Base-by-base conservation (phyloP, 2,888 invertebrate species). In the Petrolisthes manimaculis region DNA sequence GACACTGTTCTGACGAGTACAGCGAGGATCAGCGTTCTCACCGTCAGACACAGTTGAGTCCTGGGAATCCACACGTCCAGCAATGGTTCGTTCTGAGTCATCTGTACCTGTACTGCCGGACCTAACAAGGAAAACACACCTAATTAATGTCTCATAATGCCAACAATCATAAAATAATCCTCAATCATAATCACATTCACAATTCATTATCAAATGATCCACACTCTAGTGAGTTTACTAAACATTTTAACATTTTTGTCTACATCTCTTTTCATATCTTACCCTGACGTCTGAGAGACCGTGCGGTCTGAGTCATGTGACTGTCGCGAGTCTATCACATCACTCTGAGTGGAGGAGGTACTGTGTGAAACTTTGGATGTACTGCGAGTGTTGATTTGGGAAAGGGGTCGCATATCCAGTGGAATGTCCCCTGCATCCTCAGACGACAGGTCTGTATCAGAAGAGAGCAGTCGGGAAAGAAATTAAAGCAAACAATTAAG, bases 21-120 rank as follows among this genome's bases (percentile, higher is more conserved):
- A 94, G 61, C 91, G 86, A 21, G 92, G 91, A 86, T 92, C 92
- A 55, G 91, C 90, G 18, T 86, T 86, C 61, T 86, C 83, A 9
- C 95, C 94, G 91, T 95, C 95, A 8, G 95, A 95, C 78, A 95
- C 95, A 92, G 96, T 96, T 92, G 95, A 95, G 92, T 97, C 97
- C 92, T 96, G 96, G n/a, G 96, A 96, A 92, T 97, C 96, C 5
- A 96, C 95, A 83, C 97, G 94, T 88, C 93, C 94, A 18, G 96
- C 95, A 61, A 96, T 95, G 12, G 96, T 96, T 91, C 96, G 94
- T 93, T 97, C 97, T 0, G 96, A 97, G 93, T 97, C 97, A 53
- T 92, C 92, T 18, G 90, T 90, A 5, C 89, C 88, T 37, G 96
- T 96, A 91, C 96, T 96, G 69, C 95, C 96, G 91, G 94, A 94